These are phyloP conservation scores for Ceratina calcarata DNA, from an alignment of 1,140 invertebrate genomes.

Conservation along the genomic window DNA sequence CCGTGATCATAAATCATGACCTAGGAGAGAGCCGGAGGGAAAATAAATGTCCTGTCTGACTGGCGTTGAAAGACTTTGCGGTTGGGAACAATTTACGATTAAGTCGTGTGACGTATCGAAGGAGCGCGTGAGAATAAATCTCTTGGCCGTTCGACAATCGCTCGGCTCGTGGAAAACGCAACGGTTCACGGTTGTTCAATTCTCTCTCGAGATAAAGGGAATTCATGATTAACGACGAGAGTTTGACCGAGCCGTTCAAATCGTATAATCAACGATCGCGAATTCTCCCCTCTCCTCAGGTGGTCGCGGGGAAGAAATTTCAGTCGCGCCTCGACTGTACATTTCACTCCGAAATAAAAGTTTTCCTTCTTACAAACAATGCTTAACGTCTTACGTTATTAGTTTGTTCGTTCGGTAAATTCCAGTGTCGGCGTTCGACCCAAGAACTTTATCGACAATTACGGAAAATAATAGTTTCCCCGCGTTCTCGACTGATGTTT, in stretches of 20 bases:
- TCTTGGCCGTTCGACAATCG: slow-evolving; percentile 8
- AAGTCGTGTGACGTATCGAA: slow-evolving; percentile 42
- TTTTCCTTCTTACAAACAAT: slow-evolving; percentile 22
- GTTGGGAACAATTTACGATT: slow-evolving; percentile 44
- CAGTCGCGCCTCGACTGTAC: slow-evolving; percentile 4
- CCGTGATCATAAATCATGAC: slow-evolving; percentile 26
- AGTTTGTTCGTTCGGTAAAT: slow-evolving; percentile 32
- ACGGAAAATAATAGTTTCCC: slow-evolving; percentile 8
- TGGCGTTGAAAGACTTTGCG: slow-evolving; percentile 36
- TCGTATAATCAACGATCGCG: slow-evolving; percentile 22
- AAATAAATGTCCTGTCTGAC: slow-evolving; percentile 44
- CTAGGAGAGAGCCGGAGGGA: neutral
- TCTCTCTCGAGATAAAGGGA: slow-evolving; percentile 17
- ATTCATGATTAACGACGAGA: slow-evolving; percentile 24
- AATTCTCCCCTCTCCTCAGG: neutral
- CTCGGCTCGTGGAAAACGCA: neutral
- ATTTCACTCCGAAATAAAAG: slow-evolving; percentile 38
- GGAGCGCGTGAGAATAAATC: slow-evolving; percentile 29
- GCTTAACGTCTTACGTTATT: slow-evolving; percentile 48
- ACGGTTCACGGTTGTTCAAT: neutral
- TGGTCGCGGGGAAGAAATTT: slow-evolving; percentile 14
- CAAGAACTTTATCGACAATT: slow-evolving; percentile 35
- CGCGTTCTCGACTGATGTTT: slow-evolving; percentile 33
- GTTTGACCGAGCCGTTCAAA: slow-evolving; percentile 13
- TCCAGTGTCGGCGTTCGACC: slow-evolving; percentile 2